Base-by-base conservation (phyloP, 2,888 invertebrate genomes). In the Pristionchus japonicus region DNA sequence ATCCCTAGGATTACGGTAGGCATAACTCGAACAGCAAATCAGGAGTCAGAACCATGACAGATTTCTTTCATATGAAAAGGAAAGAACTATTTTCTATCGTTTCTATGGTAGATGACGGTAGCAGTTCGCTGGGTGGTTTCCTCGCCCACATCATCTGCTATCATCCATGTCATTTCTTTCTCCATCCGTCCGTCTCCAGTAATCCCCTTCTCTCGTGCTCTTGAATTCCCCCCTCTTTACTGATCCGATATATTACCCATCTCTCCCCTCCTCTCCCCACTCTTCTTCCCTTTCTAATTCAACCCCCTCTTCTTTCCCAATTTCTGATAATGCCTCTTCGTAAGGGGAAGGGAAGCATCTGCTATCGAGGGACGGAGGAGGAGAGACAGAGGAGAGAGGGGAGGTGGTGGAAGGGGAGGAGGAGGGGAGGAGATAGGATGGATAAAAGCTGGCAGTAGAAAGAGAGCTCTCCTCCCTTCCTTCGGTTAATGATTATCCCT, bases 221-320 rank as follows among this genome's bases (percentile, higher is more conserved):
- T 74, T 74, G 37, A 40, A 74, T 74, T 74, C 74, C 43, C 49
- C 49, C 52, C 52, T 52, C 77, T 77, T 77, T 77, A 77, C 77
- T 77, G 77, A 77, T 77, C 77, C 77, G 77, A 77, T 77, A 77
- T 77, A 77, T 77, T 77, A 77, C 77, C 77, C 77, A 77, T 77
- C 77, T 77, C 20, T 77, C 77, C 57, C 27, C 77, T 77, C 70
- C 70, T 37, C 70, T 70, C 27, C 70, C 17, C 77, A 43, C 77
- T 67, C 77, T 34, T 37, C 37, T 20, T n/a, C 37, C 77, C 9
- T n/a, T 77, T 43, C 47, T 47, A 77, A 43, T 77, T 43, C 43
- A 77, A 43, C 77, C 77, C 31, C 77, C 77, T 77, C 77, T 77
- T 77, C 77, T 77, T 77, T 77, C 77, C 77, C 77, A 77, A 77